Base-by-base conservation (phyloP, 1,140 invertebrate genomes). In the Drosophila nannoptera region DNA sequence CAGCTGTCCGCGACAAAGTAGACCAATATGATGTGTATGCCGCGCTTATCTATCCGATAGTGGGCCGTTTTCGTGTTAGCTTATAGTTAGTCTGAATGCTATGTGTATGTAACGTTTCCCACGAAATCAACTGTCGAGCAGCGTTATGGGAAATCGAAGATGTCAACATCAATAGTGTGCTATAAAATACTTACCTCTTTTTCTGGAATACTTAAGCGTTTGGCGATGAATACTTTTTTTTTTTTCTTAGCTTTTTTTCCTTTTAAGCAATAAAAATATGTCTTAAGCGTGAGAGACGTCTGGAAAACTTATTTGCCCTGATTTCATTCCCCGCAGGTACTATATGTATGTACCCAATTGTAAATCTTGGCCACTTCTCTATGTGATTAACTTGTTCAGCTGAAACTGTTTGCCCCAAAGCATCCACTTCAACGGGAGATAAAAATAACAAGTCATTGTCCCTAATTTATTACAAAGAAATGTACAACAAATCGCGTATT, bases 41-140 rank as follows among this genome's bases (percentile, higher is more conserved):
- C 22, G 3, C 22, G 22, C 32, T 46, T 22, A 46, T 31, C 38
- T 61, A 35, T 63, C 54, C 53, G 56, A 63, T 67, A 48, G 68
- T 59, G 78, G 76, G 80, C 80, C 78, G 72, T 78, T 84, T 82
- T 75, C 76, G 65, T 78, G 75, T 82, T 82, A 82, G 78, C 63
- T 78, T 40, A 63, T 82, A 83, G 78, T 72, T 82, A 82, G 78
- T 69, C 63, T 75, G 63, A 75, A 72, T 78, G 69, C 55, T 66
- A 53, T 78, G 82, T 82, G 48, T 68, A 67, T 75, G 58, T 74
- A 75, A 29, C n/a, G 14, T 35, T 49, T 31, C 22, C 66, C 40
- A 35, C 12, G 35, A 54, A 42, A 49, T 38, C 48, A 36, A 29
- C 38, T 12, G 7, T 32, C 62, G 43, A 40, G 43, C 43, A 32